phyloP scores from a whole-genome alignment of 2,888 invertebrate species.

The Macaria notata region DNA sequence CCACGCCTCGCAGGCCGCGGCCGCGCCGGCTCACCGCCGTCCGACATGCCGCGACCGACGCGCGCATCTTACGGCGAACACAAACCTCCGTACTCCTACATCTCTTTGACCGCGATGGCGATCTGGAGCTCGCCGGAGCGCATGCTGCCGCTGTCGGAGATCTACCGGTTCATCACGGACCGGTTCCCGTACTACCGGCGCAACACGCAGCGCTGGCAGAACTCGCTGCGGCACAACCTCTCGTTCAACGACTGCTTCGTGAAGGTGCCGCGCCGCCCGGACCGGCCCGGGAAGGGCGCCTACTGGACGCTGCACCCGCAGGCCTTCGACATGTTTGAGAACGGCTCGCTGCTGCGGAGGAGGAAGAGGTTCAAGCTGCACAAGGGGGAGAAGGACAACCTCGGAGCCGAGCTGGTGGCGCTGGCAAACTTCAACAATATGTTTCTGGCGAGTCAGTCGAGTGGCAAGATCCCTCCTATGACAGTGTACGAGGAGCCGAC shows the following conservation, averaged over 20 bases:
- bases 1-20: conserved; percentile 36
- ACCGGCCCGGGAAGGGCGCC: conserved; percentile 91
- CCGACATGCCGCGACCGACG: conserved; percentile 93
- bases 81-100: conserved; percentile 78
- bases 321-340: conserved; percentile 93
- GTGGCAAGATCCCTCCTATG: conserved; percentile 41
- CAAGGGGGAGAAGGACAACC: conserved; percentile 50
- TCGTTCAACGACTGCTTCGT: conserved; percentile 98
- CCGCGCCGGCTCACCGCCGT: conserved; percentile 81
- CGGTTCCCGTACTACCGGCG: conserved; percentile 93
- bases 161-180: conserved; percentile 92
- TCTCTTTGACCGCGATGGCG: conserved; percentile 87
- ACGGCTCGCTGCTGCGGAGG: conserved; percentile 91
- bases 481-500: conserved; percentile 42
- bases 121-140: conserved; percentile 98
- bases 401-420: conserved; percentile 84
- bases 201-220: conserved; percentile 94
- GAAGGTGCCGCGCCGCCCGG: conserved; percentile 91
- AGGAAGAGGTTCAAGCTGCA: conserved; percentile 91
- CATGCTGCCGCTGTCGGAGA: conserved; percentile 89
- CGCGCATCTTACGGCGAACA: conserved; percentile 92
- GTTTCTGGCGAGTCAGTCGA: conserved; percentile 69
- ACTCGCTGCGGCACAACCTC: conserved; percentile 93
- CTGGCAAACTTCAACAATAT: conserved; percentile 85
- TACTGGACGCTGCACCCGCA: conserved; percentile 93